phyloP scores from a whole-genome alignment of 1,140 invertebrate species.

The Neuroterus valhalla region DNA sequence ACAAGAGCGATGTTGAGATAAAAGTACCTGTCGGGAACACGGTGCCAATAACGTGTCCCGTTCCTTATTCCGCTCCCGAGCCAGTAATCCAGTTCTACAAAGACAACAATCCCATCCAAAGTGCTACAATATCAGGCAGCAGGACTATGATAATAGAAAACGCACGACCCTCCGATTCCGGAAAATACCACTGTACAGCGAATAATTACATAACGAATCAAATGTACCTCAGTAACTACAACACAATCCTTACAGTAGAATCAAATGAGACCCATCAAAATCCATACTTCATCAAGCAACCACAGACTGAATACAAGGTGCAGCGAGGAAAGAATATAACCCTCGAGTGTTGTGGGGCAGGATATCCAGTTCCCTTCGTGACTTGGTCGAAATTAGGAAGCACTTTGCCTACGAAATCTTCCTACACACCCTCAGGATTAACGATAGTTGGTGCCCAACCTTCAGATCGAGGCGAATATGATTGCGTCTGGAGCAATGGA shows the following conservation, averaged over 20 bases:
- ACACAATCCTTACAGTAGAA: constrained; percentile 59
- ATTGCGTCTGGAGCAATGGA: constrained; percentile 70
- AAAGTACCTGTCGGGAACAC: constrained; percentile 80
- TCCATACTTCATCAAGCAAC: constrained; percentile 67
- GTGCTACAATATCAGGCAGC: constrained; percentile 56
- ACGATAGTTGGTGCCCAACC: constrained; percentile 66
- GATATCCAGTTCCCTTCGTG: constrained; percentile 78
- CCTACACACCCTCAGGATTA: constrained; percentile 58
- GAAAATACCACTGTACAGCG: constrained; percentile 65
- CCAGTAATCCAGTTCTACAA: constrained; percentile 79
- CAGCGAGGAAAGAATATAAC: constrained; percentile 67
- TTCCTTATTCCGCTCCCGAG: constrained; percentile 82
- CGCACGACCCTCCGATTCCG: constrained; percentile 60
- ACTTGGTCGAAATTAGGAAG: constrained; percentile 77
- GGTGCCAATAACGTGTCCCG: constrained; percentile 82
- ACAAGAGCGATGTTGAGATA: constrained; percentile 70
- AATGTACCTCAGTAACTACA: constrained; percentile 59
- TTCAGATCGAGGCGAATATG: constrained; percentile 67
- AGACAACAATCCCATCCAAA: constrained; percentile 60
- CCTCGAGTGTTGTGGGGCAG: constrained; percentile 80
- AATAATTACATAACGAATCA: constrained; percentile 69
- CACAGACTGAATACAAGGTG: constrained; percentile 68
- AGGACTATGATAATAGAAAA: constrained; percentile 67
- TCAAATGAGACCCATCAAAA: constrained; percentile 45
- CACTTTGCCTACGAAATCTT: constrained; percentile 61